A percentile compares a stretch with the other conserved stretches of the same genome.
Conservation (phyloP, 2,797 vertebrate genomes). For the Tokudaia tokunoshimensis region DNA sequence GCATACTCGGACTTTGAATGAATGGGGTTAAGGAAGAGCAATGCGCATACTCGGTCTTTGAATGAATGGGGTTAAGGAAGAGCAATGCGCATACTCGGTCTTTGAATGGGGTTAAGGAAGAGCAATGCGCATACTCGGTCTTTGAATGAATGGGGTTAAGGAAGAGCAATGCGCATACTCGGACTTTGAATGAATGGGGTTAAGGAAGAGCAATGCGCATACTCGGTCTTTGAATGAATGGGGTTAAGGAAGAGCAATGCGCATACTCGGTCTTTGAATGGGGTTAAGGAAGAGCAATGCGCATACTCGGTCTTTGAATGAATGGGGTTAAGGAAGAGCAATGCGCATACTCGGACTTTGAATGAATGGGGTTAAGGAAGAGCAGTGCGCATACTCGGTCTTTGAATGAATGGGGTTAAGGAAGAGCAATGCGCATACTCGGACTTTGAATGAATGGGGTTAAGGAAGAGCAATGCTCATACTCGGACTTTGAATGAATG, state of each 20-base stretch:
- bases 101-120: slow-evolving; percentile 51
- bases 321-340: slow-evolving; percentile 35
- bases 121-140: no score
- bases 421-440: no score
- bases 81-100: no score
- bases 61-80: slow-evolving; percentile 41
- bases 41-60: no score
- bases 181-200: slow-evolving; percentile 47
- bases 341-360: no score
- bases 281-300: no score
- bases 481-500: slow-evolving; percentile 57
- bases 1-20: slow-evolving; percentile 60
- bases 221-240: slow-evolving; percentile 57
- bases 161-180: no score
- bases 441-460: slow-evolving; percentile 47
- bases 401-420: slow-evolving; percentile 54
- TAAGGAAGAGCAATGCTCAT: no score
- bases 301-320: slow-evolving; percentile 60
- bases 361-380: slow-evolving; percentile 41
- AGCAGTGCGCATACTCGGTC: no score
- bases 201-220: no score
- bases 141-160: slow-evolving; percentile 54
- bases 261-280: slow-evolving; percentile 57
- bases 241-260: no score
- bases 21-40: slow-evolving; percentile 35